Evolutionary conservation across 2,797 vertebrate genomes (phyloP).

Genomic region (Fistularia tabacaria): DNA sequence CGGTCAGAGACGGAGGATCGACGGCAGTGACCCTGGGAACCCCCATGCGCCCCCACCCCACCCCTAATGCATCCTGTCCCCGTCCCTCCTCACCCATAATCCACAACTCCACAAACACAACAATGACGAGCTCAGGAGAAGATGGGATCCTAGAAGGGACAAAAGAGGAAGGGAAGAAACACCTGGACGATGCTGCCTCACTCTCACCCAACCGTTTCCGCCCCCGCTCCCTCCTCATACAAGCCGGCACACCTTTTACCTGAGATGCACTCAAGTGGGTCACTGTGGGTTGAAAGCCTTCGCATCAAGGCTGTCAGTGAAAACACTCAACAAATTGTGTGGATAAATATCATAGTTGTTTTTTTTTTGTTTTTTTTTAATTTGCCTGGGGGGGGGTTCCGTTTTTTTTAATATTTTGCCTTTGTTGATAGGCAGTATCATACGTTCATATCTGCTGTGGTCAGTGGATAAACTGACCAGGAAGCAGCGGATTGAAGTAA

Average conservation of each 20-base stretch:
- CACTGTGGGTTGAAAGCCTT: slow-evolving; percentile 44
- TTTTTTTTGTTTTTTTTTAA: slow-evolving; percentile 14
- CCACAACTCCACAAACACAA: slow-evolving; percentile 49
- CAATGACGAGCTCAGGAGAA: slow-evolving; percentile 69
- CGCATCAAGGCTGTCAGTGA: slow-evolving; percentile 50
- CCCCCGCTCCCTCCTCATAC: slow-evolving; percentile 46
- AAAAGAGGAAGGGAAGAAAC: slow-evolving; percentile 37
- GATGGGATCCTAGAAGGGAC: slow-evolving; percentile 29
- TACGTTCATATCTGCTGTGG: slow-evolving; percentile 46
- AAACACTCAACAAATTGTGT: slow-evolving; percentile 56
- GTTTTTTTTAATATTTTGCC: slow-evolving; percentile 43
- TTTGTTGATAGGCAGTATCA: slow-evolving; percentile 49
- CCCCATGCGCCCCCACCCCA: neutral
- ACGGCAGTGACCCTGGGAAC: slow-evolving; percentile 83
- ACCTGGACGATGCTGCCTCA: slow-evolving; percentile 20
- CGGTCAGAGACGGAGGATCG: slow-evolving; percentile 96
- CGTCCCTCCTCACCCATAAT: slow-evolving; percentile 34
- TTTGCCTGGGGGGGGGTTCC: slow-evolving; percentile 16
- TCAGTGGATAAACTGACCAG: slow-evolving; percentile 54
- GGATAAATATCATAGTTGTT: slow-evolving; percentile 47
- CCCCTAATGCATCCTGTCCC: neutral
- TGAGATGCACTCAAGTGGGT: slow-evolving; percentile 49
- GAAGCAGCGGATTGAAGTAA: slow-evolving; percentile 49
- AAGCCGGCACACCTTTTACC: slow-evolving; percentile 53
- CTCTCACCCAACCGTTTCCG: slow-evolving; percentile 39